phyloP scores from a whole-genome alignment of 2,113 vertebrate species.

The Cephalopholis sonnerati region DNA sequence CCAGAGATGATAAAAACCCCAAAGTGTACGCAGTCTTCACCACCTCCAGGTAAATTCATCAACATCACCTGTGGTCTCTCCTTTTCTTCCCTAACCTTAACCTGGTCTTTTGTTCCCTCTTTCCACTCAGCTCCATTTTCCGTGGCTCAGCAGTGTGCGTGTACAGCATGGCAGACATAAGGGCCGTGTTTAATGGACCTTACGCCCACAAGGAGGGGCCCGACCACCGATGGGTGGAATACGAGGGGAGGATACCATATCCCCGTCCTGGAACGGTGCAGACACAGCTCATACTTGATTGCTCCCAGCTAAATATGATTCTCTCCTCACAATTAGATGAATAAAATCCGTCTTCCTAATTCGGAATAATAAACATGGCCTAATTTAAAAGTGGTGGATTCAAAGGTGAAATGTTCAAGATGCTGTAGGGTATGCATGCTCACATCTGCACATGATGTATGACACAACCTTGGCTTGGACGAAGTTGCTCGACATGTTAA shows the following conservation, averaged over 20 bases:
- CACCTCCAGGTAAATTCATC: slow-evolving; percentile 90
- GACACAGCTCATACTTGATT: not conserved
- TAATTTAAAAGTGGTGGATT: slow-evolving; percentile 13
- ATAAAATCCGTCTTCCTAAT: slow-evolving; percentile 25
- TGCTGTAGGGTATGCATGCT: slow-evolving; percentile 28
- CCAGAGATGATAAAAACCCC: slow-evolving; percentile 93
- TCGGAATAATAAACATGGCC: slow-evolving; percentile 52
- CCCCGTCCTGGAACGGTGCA: slow-evolving; percentile 93
- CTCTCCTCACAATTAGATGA: not conserved
- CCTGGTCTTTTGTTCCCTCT: not conserved
- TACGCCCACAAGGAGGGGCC: slow-evolving; percentile 97
- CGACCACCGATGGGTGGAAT: slow-evolving; percentile 96
- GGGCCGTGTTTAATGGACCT: slow-evolving; percentile 95
- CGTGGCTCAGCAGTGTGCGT: slow-evolving; percentile 98
- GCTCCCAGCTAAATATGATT: not conserved
- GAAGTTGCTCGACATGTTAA: slow-evolving; percentile 43
- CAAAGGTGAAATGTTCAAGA: slow-evolving; percentile 28
- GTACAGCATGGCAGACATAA: slow-evolving; percentile 96
- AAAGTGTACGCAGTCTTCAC: slow-evolving; percentile 95
- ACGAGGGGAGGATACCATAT: slow-evolving; percentile 94
- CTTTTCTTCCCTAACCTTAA: not conserved
- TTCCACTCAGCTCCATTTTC: slow-evolving; percentile 92
- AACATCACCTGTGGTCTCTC: not conserved
- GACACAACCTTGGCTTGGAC: slow-evolving; percentile 19
- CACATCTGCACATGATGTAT: slow-evolving; percentile 42